phyloP scores from a whole-genome alignment of 2,797 vertebrate genomes.

The Mus minutoides region DNA sequence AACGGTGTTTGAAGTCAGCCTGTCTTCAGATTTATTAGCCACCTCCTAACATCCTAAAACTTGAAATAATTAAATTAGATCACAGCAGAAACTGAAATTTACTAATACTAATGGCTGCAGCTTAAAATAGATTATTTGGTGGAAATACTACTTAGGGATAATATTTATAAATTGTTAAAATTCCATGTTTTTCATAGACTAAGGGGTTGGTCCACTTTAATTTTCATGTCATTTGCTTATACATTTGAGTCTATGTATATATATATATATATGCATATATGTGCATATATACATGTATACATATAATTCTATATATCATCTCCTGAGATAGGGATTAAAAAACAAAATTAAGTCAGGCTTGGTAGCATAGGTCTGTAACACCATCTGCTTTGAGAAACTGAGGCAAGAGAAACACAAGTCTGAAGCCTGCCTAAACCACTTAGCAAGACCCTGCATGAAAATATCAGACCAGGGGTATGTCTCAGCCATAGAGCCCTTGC shows the following conservation, averaged over 20 bases:
- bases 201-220: neutral
- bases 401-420: neutral
- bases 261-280: too few relatives aligned
- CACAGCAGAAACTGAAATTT: slow-evolving; percentile 27
- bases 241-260: neutral
- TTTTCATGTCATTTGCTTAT: neutral
- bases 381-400: neutral
- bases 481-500: neutral
- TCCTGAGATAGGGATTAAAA: slow-evolving; percentile 17
- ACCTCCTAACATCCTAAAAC: slow-evolving; percentile 25
- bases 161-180: slow-evolving; percentile 40
- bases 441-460: neutral
- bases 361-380: neutral
- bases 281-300: neutral
- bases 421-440: neutral
- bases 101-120: neutral
- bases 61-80: neutral
- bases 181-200: neutral
- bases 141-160: neutral
- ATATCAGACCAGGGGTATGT: neutral
- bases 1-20: neutral
- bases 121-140: slow-evolving; percentile 6
- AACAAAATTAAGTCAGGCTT: neutral
- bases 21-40: neutral
- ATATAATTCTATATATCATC: neutral